phyloP scores from a whole-genome alignment of 2,797 vertebrate genomes.

The Hydrophis major region DNA sequence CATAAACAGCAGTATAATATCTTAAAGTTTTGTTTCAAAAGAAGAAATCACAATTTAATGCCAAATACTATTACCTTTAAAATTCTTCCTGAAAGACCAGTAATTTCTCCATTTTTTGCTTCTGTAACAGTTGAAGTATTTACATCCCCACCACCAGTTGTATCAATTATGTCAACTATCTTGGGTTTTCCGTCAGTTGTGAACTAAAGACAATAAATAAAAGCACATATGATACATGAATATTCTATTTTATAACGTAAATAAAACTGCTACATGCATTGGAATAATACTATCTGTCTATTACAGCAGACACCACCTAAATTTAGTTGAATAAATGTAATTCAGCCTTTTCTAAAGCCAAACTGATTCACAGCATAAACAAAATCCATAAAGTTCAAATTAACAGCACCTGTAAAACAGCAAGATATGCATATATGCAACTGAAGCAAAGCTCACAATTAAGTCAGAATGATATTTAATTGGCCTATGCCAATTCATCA shows the following conservation, averaged over 20 bases:
- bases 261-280: not conserved
- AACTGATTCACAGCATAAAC: not conserved
- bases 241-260: not conserved
- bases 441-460: not conserved
- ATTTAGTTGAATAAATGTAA: not conserved
- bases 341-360: not conserved
- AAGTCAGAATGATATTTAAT: not conserved
- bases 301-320: not conserved
- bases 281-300: not conserved
- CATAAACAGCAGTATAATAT: not conserved
- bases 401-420: not conserved
- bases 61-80: slow-evolving; percentile 79
- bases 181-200: slow-evolving; percentile 96
- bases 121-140: slow-evolving; percentile 85
- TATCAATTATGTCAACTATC: slow-evolving; percentile 97
- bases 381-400: not conserved
- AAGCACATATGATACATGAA: not conserved
- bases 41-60: not conserved
- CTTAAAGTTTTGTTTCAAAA: not conserved
- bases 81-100: slow-evolving; percentile 87
- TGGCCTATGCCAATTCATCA: not conserved
- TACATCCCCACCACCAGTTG: slow-evolving; percentile 96
- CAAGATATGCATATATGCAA: not conserved
- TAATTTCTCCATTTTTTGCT: slow-evolving; percentile 85
- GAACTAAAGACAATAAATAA: slow-evolving; percentile 70